Evolutionary conservation across 2,113 vertebrate genomes (phyloP).

Genomic region (Cyprinodon brontotheroides): DNA sequence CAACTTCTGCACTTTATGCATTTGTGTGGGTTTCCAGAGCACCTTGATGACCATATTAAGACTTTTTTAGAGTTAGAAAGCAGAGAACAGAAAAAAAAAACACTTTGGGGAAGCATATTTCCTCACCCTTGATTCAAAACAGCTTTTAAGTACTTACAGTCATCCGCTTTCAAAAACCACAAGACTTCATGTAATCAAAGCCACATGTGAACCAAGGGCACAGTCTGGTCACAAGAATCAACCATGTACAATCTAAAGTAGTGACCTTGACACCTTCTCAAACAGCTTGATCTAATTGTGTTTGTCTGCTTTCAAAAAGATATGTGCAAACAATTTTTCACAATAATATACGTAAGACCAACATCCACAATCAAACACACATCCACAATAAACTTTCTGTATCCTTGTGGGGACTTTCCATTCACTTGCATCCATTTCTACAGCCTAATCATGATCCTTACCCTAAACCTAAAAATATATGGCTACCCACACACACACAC

Average conservation of each 20-base stretch:
- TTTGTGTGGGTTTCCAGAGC: conserved; percentile 30
- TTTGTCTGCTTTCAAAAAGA: conserved; percentile 59
- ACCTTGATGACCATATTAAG: conserved; percentile 40
- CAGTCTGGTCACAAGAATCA: conserved; percentile 56
- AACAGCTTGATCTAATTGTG: conserved; percentile 56
- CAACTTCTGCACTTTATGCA: conserved; percentile 49
- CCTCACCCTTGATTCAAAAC: conserved; percentile 57
- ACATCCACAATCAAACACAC: background rate
- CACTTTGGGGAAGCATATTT: conserved; percentile 45
- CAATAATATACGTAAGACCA: background rate
- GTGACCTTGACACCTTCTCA: conserved; percentile 57
- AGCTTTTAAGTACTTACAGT: conserved; percentile 56
- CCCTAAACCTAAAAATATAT: no score
- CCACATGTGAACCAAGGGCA: conserved; percentile 59
- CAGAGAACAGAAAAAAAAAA: conserved; percentile 45
- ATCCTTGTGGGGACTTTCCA: no score
- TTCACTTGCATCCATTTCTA: no score
- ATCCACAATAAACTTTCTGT: no score
- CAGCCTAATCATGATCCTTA: no score
- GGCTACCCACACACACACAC: no score
- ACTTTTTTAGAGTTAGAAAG: conserved; percentile 25
- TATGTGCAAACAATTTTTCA: conserved; percentile 57
- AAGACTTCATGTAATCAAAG: conserved; percentile 50
- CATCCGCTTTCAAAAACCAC: conserved; percentile 49
- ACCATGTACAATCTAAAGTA: conserved; percentile 47